Evolutionary conservation across 2,888 invertebrate genomes (phyloP).

Genomic region (Drosophila affinis): DNA sequence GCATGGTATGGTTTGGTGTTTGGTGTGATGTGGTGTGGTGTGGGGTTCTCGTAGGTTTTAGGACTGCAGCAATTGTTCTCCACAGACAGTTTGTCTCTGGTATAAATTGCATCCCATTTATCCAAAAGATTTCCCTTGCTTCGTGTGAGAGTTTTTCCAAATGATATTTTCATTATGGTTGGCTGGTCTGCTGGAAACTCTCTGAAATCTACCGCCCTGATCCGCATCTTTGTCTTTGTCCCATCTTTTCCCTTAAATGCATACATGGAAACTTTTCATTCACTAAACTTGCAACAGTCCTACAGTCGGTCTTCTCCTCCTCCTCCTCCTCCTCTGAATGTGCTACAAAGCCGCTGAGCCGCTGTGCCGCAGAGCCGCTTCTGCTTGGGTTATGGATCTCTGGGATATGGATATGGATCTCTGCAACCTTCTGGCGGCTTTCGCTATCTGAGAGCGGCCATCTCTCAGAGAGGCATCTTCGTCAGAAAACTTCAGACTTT

Average conservation of each 20-base stretch:
- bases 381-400: constrained; percentile 15
- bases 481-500: constrained; percentile 60
- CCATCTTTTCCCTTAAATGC: constrained; percentile 58
- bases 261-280: constrained; percentile 65
- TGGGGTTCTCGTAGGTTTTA: constrained; percentile 1
- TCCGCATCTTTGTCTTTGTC: constrained; percentile 41
- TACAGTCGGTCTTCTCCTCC: neutral
- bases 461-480: constrained; percentile 67
- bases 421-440: constrained; percentile 36
- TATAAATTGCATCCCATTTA: constrained; percentile 40
- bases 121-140: constrained; percentile 59
- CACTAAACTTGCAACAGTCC: constrained; percentile 48
- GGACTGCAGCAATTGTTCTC: constrained; percentile 32
- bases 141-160: constrained; percentile 32
- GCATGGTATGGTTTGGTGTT: constrained; percentile 5
- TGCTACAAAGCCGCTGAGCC: neutral
- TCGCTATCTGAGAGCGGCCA: constrained; percentile 56
- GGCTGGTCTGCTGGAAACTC: constrained; percentile 20
- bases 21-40: constrained; percentile 6
- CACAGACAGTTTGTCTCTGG: constrained; percentile 31
- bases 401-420: constrained; percentile 35
- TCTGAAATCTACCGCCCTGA: constrained; percentile 59
- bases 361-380: constrained; percentile 33
- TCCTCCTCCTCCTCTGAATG: neutral
- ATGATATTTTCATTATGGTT: constrained; percentile 54